A percentile compares a stretch with the other conserved stretches of the same genome.
These are phyloP conservation scores for Spea hammondii DNA, from an alignment of 2,797 vertebrate genomes.

Conservation along the genomic window DNA sequence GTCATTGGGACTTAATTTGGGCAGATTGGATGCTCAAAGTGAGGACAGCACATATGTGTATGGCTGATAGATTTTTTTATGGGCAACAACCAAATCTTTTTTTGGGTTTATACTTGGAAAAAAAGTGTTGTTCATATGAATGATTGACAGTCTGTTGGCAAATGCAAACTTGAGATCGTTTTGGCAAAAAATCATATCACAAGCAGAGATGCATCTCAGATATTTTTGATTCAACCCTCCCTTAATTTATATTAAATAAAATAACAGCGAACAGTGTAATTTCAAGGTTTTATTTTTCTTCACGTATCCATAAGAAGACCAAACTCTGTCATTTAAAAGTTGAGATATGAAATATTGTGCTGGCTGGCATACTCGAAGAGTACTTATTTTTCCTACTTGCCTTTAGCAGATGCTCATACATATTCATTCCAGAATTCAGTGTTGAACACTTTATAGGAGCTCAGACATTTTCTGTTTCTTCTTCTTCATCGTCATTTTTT, in stretches of 20 bases:
- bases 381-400: slow-evolving; percentile 46
- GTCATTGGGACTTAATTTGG: too few relatives aligned
- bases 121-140: too few relatives aligned
- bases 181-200: background rate
- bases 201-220: too few relatives aligned
- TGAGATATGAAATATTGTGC: slow-evolving; percentile 25
- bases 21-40: too few relatives aligned
- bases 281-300: background rate
- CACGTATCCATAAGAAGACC: background rate
- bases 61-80: too few relatives aligned
- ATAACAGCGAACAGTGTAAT: background rate
- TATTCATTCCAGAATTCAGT: slow-evolving; percentile 44
- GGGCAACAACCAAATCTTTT: too few relatives aligned
- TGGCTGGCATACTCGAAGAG: slow-evolving; percentile 39
- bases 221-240: background rate
- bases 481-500: slow-evolving; percentile 17
- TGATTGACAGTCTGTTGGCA: background rate
- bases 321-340: slow-evolving; percentile 19
- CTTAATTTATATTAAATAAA: background rate
- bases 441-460: slow-evolving; percentile 31
- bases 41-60: too few relatives aligned
- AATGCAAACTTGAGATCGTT: background rate
- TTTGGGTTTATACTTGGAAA: too few relatives aligned
- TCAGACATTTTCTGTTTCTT: slow-evolving; percentile 22
- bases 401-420: slow-evolving; percentile 52